Evolutionary conservation across 2,888 invertebrate species (phyloP).

Genomic region (Podotricha telesiphe): DNA sequence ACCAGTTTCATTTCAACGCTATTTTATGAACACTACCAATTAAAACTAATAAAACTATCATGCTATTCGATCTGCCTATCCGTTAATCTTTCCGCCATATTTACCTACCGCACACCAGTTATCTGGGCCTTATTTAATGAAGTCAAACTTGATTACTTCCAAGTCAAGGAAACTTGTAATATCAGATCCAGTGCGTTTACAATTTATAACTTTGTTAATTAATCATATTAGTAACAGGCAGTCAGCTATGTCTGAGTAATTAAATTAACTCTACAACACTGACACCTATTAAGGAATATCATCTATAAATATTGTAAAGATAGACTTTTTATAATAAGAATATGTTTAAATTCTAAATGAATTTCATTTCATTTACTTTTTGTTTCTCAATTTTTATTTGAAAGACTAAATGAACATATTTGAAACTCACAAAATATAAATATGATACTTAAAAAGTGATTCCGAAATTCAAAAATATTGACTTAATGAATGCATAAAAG

Average conservation of each 20-base stretch:
- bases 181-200: constrained; percentile 40
- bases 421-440: too few species aligned
- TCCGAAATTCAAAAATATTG: too few species aligned
- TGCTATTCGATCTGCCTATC: constrained; percentile 36
- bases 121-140: constrained; percentile 44
- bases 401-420: too few species aligned
- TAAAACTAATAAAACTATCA: constrained; percentile 39
- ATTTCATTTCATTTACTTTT: too few species aligned
- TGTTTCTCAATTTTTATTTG: too few species aligned
- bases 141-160: constrained; percentile 46
- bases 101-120: constrained; percentile 43
- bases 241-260: constrained; percentile 22
- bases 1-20: neutral
- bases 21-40: constrained; percentile 24
- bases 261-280: constrained; percentile 14
- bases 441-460: too few species aligned
- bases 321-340: too few species aligned
- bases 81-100: constrained; percentile 39
- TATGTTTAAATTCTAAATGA: too few species aligned
- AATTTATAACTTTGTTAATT: constrained; percentile 36
- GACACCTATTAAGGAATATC: neutral
- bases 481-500: too few species aligned
- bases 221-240: constrained; percentile 33
- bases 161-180: constrained; percentile 40
- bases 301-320: neutral